Base-by-base conservation (phyloP, 1,140 invertebrate species). In the Pachypeltis micranthus region DNA sequence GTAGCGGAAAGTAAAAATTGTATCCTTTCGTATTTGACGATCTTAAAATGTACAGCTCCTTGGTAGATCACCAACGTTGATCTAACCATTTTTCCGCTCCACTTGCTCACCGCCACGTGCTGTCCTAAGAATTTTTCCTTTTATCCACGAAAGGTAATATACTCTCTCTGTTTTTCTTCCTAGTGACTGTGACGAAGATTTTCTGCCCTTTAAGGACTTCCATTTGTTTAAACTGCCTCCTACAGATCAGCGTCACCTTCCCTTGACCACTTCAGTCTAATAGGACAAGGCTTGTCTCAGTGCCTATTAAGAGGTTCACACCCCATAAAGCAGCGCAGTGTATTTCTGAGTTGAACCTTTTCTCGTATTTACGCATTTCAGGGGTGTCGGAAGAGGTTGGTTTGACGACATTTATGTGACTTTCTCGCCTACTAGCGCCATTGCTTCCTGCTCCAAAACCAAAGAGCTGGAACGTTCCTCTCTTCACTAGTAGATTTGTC, bases 141-240 rank as follows among this genome's bases (percentile, higher is more conserved):
- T 98, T 21, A 99, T 80, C 96, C 96, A 99, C 65, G 94, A 97
- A 44, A 99, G 81, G 76, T 99, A 99, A 75, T 99, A 99, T 1
- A 99, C 96, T 27, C 97, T 83, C 94, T 68, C 96, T 85, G 79
- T 97, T 97, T 76, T 99, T 99, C 78, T 98, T 98, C 29, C 97
- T 97, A 51, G 93, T 97, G 69, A 99, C 96, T 31, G 97, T 99
- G 24, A 99, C 94, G 64, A 99, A 80, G 73, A 99, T 99, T 77
- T 99, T 99, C 77, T 99, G 96, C 62, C 95, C 95, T 80, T 99
- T 97, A 64, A 99, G 80, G 44, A 99, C 96, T 78, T 98, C 96
- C 96, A 99, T 99, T 78, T 99, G 97, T 72, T 98, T 94, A 79
- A 99, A 99, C 67, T 94, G 83, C 71, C 97, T 84, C 72, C 96